These are phyloP conservation scores for Meganola albula DNA, from an alignment of 2,888 invertebrate genomes.

Conservation along the genomic window DNA sequence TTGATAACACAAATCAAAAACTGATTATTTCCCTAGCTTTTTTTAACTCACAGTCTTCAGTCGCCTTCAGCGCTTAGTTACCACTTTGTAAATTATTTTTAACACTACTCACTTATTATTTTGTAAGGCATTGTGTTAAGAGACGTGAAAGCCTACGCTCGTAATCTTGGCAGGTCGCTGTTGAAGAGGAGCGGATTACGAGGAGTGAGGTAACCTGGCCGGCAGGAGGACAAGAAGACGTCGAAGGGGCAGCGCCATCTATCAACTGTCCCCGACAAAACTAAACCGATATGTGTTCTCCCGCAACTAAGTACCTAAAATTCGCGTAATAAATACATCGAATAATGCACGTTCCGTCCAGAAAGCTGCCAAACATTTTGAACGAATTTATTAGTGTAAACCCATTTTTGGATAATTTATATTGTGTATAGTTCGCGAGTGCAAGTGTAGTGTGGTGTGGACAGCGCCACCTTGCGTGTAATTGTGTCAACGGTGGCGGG, in stretches of 20 bases:
- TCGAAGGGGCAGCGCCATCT: slow-evolving; percentile 26
- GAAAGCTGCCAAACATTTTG: slow-evolving; percentile 68
- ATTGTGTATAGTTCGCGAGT: slow-evolving; percentile 51
- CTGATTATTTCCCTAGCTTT: too few relatives aligned
- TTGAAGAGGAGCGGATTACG: slow-evolving; percentile 62
- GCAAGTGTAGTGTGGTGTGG: slow-evolving; percentile 43
- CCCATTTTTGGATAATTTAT: slow-evolving; percentile 46
- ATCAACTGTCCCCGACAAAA: slow-evolving; percentile 28
- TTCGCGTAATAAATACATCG: slow-evolving; percentile 53
- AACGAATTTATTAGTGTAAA: slow-evolving; percentile 72
- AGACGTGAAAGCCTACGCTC: slow-evolving; percentile 73
- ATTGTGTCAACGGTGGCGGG: slow-evolving; percentile 79
- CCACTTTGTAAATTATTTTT: too few relatives aligned
- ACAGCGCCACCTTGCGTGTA: slow-evolving; percentile 62
- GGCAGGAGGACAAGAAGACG: slow-evolving; percentile 25
- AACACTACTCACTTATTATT: too few relatives aligned
- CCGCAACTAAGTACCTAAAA: slow-evolving; percentile 54
- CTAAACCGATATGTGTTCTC: slow-evolving; percentile 64
- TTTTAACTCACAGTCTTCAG: too few relatives aligned
- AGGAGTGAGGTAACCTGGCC: slow-evolving; percentile 73
- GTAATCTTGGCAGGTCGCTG: slow-evolving; percentile 64
- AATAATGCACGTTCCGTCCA: slow-evolving; percentile 75
- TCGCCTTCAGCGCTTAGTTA: too few relatives aligned
- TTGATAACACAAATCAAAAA: too few relatives aligned
- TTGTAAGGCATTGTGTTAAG: slow-evolving; percentile 32